Conservation (phyloP, 2,797 vertebrate species). For the Synaphobranchus kaupii region DNA sequence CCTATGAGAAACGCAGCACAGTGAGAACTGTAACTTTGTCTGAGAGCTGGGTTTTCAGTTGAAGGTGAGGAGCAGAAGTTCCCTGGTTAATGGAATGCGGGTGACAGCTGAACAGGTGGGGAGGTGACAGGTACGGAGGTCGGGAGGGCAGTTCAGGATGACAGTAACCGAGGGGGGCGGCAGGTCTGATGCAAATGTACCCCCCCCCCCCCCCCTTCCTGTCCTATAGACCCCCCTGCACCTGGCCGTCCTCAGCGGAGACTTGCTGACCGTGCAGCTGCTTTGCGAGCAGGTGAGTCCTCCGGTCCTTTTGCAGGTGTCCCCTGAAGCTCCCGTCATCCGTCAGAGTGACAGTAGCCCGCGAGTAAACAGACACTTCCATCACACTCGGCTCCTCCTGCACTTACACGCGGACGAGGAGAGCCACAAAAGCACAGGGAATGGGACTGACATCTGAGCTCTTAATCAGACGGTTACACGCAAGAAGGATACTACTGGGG, state of each 20-base stretch:
- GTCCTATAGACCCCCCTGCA: conserved; percentile 45
- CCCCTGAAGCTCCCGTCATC: neutral
- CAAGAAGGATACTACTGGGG: too few relatives aligned
- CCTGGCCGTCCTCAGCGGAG: conserved; percentile 49
- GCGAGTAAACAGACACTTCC: neutral
- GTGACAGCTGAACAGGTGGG: neutral
- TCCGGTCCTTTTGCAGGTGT: neutral
- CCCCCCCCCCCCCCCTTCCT: neutral
- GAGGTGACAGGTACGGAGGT: neutral
- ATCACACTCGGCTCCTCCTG: neutral
- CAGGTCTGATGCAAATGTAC: neutral
- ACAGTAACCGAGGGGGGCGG: neutral
- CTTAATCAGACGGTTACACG: neutral
- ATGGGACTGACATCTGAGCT: neutral
- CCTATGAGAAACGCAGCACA: neutral
- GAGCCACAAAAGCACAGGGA: neutral
- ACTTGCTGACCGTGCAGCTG: conserved; percentile 43
- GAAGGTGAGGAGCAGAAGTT: neutral
- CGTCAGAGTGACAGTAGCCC: neutral
- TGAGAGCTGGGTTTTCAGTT: neutral
- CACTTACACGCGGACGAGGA: neutral
- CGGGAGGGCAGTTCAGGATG: neutral
- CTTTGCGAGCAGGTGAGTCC: conserved; percentile 52
- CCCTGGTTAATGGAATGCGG: neutral
- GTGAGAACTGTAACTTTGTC: neutral